These are phyloP conservation scores for Leiothrix lutea DNA, from an alignment of 2,113 vertebrate genomes.

Conservation along the genomic window DNA sequence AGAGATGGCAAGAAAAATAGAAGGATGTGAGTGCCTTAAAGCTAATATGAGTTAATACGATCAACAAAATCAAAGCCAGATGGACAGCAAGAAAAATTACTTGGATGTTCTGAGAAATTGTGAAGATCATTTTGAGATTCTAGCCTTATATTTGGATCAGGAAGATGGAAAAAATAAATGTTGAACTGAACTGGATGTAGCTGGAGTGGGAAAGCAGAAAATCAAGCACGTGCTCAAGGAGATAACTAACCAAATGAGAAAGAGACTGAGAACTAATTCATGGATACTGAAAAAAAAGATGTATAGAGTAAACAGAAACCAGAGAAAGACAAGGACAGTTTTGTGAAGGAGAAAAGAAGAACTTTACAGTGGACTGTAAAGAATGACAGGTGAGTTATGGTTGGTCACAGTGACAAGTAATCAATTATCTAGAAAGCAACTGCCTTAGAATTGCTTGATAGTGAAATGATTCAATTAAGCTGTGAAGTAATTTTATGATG, in stretches of 20 bases:
- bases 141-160: neutral
- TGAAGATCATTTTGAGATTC: neutral
- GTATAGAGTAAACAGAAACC: neutral
- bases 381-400: neutral
- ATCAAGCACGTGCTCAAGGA: neutral
- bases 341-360: neutral
- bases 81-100: neutral
- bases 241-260: neutral
- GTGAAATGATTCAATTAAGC: neutral
- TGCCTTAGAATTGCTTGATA: neutral
- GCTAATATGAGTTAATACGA: neutral
- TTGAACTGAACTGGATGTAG: neutral
- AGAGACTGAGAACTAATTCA: neutral
- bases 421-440: neutral
- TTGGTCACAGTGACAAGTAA: neutral
- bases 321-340: neutral
- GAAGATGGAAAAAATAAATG: neutral
- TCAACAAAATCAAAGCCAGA: neutral
- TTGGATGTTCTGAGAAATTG: neutral
- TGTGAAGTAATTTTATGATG: constrained; percentile 16
- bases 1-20: neutral
- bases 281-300: neutral
- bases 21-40: neutral
- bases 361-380: neutral
- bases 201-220: neutral